These are phyloP conservation scores for Dione juno DNA, from an alignment of 2,888 invertebrate genomes.

Conservation along the genomic window DNA sequence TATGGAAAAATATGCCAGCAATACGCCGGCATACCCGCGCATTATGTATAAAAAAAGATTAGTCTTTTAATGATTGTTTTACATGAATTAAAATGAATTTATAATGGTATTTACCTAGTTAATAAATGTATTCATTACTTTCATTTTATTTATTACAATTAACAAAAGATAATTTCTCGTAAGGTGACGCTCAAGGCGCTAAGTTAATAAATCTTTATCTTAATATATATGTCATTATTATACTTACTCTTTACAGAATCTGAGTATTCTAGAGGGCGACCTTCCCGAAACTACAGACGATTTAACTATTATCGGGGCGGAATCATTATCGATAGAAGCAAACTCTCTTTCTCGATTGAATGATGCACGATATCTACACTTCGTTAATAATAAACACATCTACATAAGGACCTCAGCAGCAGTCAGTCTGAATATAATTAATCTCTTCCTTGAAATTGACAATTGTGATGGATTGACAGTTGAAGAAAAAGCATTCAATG, in stretches of 20 bases:
- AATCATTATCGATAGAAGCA: conserved; percentile 79
- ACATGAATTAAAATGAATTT: too few relatives aligned
- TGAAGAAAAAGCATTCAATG: conserved; percentile 85
- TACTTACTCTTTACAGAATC: conserved; percentile 64
- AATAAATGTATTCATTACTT: too few relatives aligned
- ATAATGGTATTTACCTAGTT: too few relatives aligned
- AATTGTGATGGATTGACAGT: conserved; percentile 84
- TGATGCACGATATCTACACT: conserved; percentile 81
- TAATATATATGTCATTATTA: too few relatives aligned
- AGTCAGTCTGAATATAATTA: conserved; percentile 83
- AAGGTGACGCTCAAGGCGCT: too few relatives aligned
- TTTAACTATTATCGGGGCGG: conserved; percentile 82
- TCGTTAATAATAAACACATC: conserved; percentile 79
- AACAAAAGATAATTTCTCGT: too few relatives aligned
- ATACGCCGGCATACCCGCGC: too few relatives aligned
- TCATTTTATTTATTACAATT: too few relatives aligned
- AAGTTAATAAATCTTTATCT: too few relatives aligned
- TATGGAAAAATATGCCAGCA: too few relatives aligned
- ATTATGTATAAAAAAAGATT: too few relatives aligned
- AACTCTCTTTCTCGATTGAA: conserved; percentile 83
- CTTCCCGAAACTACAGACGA: conserved; percentile 84
- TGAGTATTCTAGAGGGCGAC: conserved; percentile 76
- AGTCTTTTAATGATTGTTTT: too few relatives aligned
- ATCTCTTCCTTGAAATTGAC: conserved; percentile 84
- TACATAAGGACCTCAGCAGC: conserved; percentile 85